A percentile compares a stretch with the other conserved stretches of the same genome.
These are phyloP conservation scores for Hylaeus volcanicus DNA, from an alignment of 1,140 invertebrate genomes.

Conservation along the genomic window DNA sequence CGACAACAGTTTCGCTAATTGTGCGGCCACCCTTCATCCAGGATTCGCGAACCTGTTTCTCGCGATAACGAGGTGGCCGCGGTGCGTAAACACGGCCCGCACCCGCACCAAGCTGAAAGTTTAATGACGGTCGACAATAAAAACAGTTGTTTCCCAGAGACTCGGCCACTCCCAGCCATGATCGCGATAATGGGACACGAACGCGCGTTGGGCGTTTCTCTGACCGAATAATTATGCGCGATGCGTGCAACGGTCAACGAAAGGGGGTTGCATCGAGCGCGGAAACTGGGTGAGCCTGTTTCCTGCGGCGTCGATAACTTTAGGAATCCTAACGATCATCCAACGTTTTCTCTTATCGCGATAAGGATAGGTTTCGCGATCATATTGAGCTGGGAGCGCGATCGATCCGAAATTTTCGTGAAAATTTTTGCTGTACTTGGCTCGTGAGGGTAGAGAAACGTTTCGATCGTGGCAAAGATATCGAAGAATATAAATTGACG, in stretches of 20 bases:
- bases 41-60: conserved; percentile 21
- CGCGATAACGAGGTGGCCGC: conserved; percentile 51
- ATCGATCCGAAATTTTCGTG: not conserved
- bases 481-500: too few species aligned
- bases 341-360: not conserved
- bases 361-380: not conserved
- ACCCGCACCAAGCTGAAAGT: conserved; percentile 32
- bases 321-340: conserved; percentile 18
- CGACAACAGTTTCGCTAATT: conserved; percentile 10
- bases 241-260: conserved; percentile 25
- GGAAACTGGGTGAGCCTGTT: not conserved
- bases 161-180: conserved; percentile 36
- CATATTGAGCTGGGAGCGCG: too few species aligned
- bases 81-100: conserved; percentile 12
- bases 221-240: conserved; percentile 50
- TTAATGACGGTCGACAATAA: conserved; percentile 54
- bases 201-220: conserved; percentile 43
- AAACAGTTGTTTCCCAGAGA: conserved; percentile 45
- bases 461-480: too few species aligned
- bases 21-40: not conserved
- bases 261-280: conserved; percentile 14
- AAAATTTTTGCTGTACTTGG: too few species aligned
- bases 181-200: conserved; percentile 48
- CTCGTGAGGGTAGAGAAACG: too few species aligned
- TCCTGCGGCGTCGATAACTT: conserved; percentile 41